phyloP scores from a whole-genome alignment of 2,113 vertebrate species.

The Dicrurus megarhynchus region DNA sequence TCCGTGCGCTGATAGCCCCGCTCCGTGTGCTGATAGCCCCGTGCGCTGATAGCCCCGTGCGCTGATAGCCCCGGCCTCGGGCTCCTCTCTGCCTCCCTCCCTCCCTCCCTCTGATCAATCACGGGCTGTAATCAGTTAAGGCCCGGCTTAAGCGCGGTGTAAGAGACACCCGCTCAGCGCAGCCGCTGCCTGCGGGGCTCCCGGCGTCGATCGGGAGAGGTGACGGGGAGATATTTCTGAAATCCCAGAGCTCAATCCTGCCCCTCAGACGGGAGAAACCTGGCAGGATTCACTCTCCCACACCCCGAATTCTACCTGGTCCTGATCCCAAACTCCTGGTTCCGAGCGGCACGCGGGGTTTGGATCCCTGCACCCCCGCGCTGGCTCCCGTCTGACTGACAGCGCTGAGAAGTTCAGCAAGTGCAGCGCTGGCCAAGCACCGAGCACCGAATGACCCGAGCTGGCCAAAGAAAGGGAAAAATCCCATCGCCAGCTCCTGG shows the following conservation, averaged over 20 bases:
- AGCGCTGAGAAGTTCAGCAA: neutral
- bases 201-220: neutral
- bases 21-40: neutral
- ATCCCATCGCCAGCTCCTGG: neutral
- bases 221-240: neutral
- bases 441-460: neutral
- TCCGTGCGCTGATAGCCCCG: fast-evolving
- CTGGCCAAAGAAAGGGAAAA: neutral
- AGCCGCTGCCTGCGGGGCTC: constrained; percentile 31
- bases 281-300: neutral
- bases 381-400: too few species aligned
- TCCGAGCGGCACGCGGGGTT: neutral
- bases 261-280: neutral
- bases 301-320: neutral
- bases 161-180: constrained; percentile 74
- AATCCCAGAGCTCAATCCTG: neutral
- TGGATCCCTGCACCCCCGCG: too few species aligned
- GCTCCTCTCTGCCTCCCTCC: neutral
- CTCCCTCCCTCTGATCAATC: neutral
- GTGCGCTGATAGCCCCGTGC: too few species aligned
- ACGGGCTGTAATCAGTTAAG: constrained; percentile 81
- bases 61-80: neutral
- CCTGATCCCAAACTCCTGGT: neutral
- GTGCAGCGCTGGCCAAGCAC: neutral
- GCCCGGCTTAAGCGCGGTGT: constrained; percentile 84